Conservation (phyloP, 2,888 invertebrate species). For the Lacanobia wlatinum region DNA sequence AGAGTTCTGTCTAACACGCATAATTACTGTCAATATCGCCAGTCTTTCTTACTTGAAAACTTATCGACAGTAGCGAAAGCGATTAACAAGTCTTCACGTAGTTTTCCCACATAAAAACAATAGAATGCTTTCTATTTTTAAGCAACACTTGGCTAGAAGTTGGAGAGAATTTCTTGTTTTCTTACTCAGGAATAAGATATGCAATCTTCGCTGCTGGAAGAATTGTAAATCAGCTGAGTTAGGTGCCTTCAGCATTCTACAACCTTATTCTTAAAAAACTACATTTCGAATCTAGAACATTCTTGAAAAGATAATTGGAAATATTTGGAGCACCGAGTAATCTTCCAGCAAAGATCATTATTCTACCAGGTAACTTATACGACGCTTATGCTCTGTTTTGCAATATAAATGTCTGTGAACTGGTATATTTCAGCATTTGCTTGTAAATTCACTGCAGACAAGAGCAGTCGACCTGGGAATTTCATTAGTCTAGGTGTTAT, state of each 20-base stretch:
- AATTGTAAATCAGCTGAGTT: conserved; percentile 37
- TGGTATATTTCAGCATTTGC: conserved; percentile 15
- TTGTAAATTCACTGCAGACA: conserved; percentile 34
- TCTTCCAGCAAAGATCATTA: background rate
- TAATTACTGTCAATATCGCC: conserved; percentile 14
- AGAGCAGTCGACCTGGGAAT: conserved; percentile 27
- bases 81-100: conserved; percentile 48
- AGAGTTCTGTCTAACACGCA: conserved; percentile 31
- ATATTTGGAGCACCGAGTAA: conserved; percentile 14
- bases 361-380: background rate
- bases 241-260: conserved; percentile 3
- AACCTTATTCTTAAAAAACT: background rate
- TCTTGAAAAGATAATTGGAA: background rate
- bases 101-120: conserved; percentile 57
- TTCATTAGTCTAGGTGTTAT: conserved; percentile 36
- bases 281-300: background rate
- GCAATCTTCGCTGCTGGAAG: conserved; percentile 14
- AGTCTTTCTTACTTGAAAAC: conserved; percentile 21
- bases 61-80: conserved; percentile 64
- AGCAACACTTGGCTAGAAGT: conserved; percentile 30
- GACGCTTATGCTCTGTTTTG: background rate
- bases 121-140: conserved; percentile 55
- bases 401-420: conserved; percentile 9
- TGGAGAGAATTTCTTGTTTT: conserved; percentile 14
- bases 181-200: conserved; percentile 31